phyloP scores from a whole-genome alignment of 2,888 invertebrate species.

The Patella pellucida region DNA sequence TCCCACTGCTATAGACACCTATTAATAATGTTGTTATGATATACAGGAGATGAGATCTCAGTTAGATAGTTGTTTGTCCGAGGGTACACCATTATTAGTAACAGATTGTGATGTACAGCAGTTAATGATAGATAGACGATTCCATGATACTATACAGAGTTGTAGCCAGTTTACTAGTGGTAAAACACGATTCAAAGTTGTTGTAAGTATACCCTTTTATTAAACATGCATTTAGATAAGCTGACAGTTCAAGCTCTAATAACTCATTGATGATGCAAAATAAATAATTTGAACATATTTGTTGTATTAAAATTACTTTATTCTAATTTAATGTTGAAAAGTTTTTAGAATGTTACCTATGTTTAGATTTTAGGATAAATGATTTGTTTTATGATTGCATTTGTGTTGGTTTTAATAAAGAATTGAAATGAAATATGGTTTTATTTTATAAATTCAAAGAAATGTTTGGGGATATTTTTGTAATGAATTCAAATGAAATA shows the following conservation, averaged over 20 bases:
- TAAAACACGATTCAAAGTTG: constrained; percentile 67
- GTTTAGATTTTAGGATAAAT: neutral
- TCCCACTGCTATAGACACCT: no score
- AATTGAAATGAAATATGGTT: no score
- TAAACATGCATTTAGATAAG: no score
- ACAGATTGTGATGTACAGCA: constrained; percentile 66
- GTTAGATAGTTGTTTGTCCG: constrained; percentile 69
- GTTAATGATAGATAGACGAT: constrained; percentile 61
- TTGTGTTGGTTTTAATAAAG: neutral
- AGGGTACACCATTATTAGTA: constrained; percentile 67
- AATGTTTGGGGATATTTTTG: no score
- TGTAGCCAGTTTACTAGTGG: constrained; percentile 64
- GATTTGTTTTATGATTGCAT: neutral
- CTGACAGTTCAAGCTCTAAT: no score
- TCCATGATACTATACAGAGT: constrained; percentile 59
- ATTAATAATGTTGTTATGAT: no score
- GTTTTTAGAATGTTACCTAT: no score
- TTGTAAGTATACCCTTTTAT: constrained; percentile 48
- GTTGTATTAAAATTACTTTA: no score
- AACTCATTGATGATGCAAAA: no score
- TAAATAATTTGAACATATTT: no score
- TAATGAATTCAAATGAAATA: no score
- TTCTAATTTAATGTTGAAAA: neutral
- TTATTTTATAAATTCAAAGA: no score
- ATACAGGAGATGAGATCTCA: constrained; percentile 67